Evolutionary conservation across 2,888 invertebrate species (phyloP).

Genomic region (Xestia c-nigrum): DNA sequence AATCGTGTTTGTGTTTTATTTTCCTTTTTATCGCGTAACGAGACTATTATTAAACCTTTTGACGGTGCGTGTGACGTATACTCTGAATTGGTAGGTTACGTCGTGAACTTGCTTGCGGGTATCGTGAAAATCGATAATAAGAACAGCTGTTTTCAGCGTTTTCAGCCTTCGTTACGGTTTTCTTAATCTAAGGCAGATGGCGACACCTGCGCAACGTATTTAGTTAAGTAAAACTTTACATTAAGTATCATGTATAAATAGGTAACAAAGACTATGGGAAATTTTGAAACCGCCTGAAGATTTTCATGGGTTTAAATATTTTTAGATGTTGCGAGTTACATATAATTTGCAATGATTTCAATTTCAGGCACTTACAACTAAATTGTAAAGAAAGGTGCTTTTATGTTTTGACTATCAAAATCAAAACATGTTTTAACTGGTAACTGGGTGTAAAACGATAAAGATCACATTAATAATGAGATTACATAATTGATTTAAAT

Average conservation of each 20-base stretch:
- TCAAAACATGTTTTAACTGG: too few relatives aligned
- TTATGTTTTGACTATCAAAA: too few relatives aligned
- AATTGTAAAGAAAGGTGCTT: too few relatives aligned
- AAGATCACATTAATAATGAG: too few relatives aligned
- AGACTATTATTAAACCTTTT: conserved; percentile 56
- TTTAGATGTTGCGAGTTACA: not conserved
- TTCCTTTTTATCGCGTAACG: conserved; percentile 53
- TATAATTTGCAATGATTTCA: too few relatives aligned
- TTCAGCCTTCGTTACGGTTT: conserved; percentile 25
- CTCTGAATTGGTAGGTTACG: conserved; percentile 74
- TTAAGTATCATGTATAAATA: not conserved
- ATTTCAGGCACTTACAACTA: too few relatives aligned
- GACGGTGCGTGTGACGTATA: conserved; percentile 66
- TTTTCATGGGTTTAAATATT: not conserved
- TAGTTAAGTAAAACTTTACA: not conserved
- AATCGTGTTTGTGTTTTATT: conserved; percentile 50
- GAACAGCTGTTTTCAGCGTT: conserved; percentile 81
- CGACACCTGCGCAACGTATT: conserved; percentile 48
- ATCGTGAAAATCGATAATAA: conserved; percentile 81
- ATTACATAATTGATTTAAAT: too few relatives aligned
- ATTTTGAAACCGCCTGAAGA: conserved; percentile 7
- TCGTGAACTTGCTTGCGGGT: conserved; percentile 82
- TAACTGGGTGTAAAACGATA: too few relatives aligned
- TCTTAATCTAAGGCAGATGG: conserved; percentile 70
- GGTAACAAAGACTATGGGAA: not conserved